Evolutionary conservation across 2,113 vertebrate species (phyloP).

Genomic region (Pitta sordida): DNA sequence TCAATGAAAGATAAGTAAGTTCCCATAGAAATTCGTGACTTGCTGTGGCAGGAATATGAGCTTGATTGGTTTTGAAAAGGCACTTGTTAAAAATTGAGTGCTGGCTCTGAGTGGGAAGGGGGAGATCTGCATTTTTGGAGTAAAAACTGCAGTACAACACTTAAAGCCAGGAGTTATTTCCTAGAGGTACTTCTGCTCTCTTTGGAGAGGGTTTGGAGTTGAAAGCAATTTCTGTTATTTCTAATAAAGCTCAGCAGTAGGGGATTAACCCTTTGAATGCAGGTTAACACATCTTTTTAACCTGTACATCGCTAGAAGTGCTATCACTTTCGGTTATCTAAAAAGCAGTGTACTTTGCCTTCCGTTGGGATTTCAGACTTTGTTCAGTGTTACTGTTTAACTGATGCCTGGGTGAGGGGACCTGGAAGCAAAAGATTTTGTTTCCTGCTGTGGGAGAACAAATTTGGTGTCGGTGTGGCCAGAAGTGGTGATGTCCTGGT

Average conservation of each 20-base stretch:
- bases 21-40: background rate
- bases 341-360: constrained; percentile 50
- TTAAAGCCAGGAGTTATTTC: background rate
- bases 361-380: constrained; percentile 45
- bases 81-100: background rate
- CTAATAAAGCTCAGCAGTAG: background rate
- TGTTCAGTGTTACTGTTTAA: constrained; percentile 61
- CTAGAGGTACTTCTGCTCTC: background rate
- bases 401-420: background rate
- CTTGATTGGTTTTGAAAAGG: background rate
- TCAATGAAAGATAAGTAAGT: background rate
- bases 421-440: background rate
- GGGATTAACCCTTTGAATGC: background rate
- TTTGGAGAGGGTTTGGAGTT: background rate
- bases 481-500: background rate
- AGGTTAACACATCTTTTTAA: background rate
- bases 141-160: background rate
- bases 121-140: background rate
- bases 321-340: constrained; percentile 2
- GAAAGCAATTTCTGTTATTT: background rate
- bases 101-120: background rate
- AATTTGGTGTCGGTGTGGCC: background rate
- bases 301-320: background rate
- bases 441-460: background rate
- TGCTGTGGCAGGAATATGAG: background rate